Conservation (phyloP, 2,113 vertebrate genomes). For the Andinoacara biseriatus region DNA sequence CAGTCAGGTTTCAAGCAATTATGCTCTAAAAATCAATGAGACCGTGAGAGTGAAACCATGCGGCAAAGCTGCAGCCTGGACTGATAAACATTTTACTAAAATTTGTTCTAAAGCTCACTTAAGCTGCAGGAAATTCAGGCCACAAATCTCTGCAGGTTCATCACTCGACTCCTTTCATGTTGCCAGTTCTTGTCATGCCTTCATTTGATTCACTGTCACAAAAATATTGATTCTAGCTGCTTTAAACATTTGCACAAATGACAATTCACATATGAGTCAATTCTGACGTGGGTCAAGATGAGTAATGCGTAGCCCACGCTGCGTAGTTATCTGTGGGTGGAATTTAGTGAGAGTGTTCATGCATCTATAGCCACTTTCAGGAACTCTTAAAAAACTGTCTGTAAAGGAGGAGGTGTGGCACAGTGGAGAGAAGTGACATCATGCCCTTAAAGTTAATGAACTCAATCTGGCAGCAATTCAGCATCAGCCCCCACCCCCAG, state of each 20-base stretch:
- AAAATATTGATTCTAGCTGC: neutral
- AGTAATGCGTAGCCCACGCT: neutral
- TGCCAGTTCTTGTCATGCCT: neutral
- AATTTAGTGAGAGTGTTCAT: constrained; percentile 24
- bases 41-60: neutral
- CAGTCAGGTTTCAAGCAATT: neutral
- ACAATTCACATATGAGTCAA: neutral
- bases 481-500: constrained; percentile 6
- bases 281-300: neutral
- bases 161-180: neutral
- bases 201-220: constrained; percentile 2
- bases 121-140: neutral
- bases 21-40: neutral
- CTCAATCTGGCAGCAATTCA: constrained; percentile 64
- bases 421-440: constrained; percentile 58
- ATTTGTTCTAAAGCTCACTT: neutral
- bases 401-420: constrained; percentile 10
- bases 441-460: constrained; percentile 63
- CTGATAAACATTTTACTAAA: neutral
- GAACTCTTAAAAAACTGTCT: constrained; percentile 28
- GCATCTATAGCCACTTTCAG: constrained; percentile 18
- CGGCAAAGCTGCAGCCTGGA: neutral
- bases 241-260: neutral
- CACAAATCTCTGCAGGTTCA: neutral
- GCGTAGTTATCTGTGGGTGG: neutral